phyloP scores from a whole-genome alignment of 2,888 invertebrate species.

The Aspidapion aeneum region DNA sequence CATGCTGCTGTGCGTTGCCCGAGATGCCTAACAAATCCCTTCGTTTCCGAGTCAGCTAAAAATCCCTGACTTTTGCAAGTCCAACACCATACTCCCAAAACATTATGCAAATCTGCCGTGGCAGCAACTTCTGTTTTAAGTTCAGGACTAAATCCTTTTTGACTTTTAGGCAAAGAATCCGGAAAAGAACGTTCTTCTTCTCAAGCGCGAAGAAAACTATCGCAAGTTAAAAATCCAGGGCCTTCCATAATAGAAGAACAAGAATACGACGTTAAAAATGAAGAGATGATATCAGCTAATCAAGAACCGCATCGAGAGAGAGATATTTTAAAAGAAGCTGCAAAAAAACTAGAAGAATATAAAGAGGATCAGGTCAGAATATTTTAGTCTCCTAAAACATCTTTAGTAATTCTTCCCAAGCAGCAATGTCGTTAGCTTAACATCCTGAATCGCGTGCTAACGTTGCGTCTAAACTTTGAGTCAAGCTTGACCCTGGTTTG shows the following conservation, averaged over 20 bases:
- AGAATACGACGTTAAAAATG: constrained; percentile 24
- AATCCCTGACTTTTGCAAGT: no score
- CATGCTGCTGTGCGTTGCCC: no score
- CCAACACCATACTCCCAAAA: no score
- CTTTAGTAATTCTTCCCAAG: neutral
- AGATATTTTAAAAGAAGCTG: constrained; percentile 56
- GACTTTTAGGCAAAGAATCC: constrained; percentile 18
- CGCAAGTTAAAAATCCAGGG: constrained; percentile 26
- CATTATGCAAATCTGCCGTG: no score
- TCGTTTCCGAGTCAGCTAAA: no score
- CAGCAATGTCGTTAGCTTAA: neutral
- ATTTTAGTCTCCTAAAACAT: no score
- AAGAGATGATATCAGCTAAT: constrained; percentile 11
- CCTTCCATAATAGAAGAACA: constrained; percentile 33
- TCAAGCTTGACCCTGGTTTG: no score
- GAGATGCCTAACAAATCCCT: no score
- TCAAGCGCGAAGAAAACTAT: constrained; percentile 19
- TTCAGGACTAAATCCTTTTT: no score
- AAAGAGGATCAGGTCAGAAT: constrained; percentile 29
- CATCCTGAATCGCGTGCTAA: no score
- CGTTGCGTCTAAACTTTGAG: no score
- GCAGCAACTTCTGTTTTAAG: no score
- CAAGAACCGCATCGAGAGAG: constrained; percentile 46
- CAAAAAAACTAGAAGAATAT: constrained; percentile 53
- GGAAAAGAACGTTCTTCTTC: constrained; percentile 16